Conservation (phyloP, 2,888 invertebrate species). For the Acronicta psi region DNA sequence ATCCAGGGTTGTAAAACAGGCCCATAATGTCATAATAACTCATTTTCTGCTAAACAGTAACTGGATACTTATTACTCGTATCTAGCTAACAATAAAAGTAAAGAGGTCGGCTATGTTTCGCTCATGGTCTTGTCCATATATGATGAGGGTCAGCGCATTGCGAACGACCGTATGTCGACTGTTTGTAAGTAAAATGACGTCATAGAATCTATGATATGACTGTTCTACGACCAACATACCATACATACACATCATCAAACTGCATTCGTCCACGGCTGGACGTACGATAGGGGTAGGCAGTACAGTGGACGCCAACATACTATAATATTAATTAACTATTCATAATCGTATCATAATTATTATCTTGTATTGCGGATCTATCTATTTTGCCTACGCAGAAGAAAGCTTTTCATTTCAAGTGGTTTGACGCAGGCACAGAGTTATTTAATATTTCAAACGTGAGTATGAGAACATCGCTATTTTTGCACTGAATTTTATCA, state of each 20-base stretch:
- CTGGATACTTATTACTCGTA: not conserved
- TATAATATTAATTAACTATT: too few relatives aligned
- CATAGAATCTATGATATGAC: not conserved
- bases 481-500: conserved; percentile 70
- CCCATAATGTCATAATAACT: not conserved
- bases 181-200: conserved; percentile 6
- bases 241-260: too few relatives aligned
- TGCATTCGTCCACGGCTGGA: too few relatives aligned
- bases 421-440: conserved; percentile 46
- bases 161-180: conserved; percentile 44
- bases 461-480: conserved; percentile 68
- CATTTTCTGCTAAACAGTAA: not conserved
- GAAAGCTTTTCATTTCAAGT: conserved; percentile 19
- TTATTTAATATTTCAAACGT: conserved; percentile 56
- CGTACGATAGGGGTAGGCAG: too few relatives aligned
- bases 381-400: conserved; percentile 12
- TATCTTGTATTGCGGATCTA: too few relatives aligned
- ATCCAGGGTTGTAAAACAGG: too few relatives aligned
- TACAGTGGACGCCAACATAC: too few relatives aligned
- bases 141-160: conserved; percentile 23
- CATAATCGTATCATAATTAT: too few relatives aligned
- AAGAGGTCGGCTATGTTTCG: conserved; percentile 12
- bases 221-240: not conserved
- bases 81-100: conserved; percentile 1
- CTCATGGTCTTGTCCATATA: conserved; percentile 36